Evolutionary conservation across 2,888 invertebrate genomes (phyloP), one percentile per base, ranked within the genome.

Genomic region (Elgonia sp.): DNA sequence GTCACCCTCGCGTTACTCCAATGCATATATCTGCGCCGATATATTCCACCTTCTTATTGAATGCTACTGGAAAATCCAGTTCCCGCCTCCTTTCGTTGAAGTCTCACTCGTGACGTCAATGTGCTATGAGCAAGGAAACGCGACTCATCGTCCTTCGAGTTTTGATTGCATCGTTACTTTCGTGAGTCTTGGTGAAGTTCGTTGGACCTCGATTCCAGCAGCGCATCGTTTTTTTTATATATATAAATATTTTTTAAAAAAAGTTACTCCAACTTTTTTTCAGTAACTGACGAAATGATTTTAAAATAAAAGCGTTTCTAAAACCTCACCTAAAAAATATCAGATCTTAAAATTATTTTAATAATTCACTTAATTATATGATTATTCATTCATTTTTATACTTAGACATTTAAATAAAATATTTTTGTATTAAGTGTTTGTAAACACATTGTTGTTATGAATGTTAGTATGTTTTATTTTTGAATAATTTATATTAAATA

Each of bases 1-100:
- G 62, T 92, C 90, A 91, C 57, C 86, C 75, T 84, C 65, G 76
- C 60, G 82, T 39, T 77, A 63, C 70, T 67, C 53, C 77, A 40
- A 39, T 55, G 83, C 75, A 72, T 73, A 85, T 67, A 80, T 79
- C 67, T 42, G 65, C 63, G 84, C 81, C 67, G 73, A 76, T 76
- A 75, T 53, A 42, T 80, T 70, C 79, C 84, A 86, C 73, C 79
- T 85, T 79, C 84, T 85, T 85, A 73, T 73, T 80, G 40, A 73
- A 85, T 77, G 77, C 84, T 84, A 84, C 84, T 79, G 79, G 79
- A 72, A 84, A 79, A 79, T 79, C 72, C 72, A 84, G 77, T 70
- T 65, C 79, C 79, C 72, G 84, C 79, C 73, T 72, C 57, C 84
- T 79, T 79, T 84, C 84, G 67, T 73, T 73, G 7, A 60, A 84